Percentiles rank a stretch among this genome's conserved stretches.
Conservation (phyloP, 2,888 invertebrate species). For the Malthinus seriepunctatus region DNA sequence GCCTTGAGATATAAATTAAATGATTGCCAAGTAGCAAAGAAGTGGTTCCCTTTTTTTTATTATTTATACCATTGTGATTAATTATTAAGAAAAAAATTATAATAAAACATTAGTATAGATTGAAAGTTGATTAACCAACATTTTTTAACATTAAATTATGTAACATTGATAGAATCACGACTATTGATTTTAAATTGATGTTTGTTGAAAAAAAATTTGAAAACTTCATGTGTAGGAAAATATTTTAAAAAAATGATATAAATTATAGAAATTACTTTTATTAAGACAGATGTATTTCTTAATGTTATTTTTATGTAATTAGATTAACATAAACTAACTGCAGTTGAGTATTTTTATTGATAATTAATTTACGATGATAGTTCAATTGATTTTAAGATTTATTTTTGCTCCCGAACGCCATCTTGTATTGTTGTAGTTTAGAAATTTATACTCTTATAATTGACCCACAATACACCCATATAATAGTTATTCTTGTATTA, state of each 20-base stretch:
- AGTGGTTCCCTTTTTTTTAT: constrained; percentile 8
- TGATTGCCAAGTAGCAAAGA: constrained; percentile 7
- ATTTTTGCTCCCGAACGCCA: no score
- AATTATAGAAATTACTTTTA: constrained; percentile 7
- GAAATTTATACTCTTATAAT: no score
- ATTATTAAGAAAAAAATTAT: constrained; percentile 10
- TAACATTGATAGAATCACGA: no score
- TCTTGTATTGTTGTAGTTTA: no score
- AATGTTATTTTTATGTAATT: constrained; percentile 4
- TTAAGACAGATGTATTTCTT: constrained; percentile 5
- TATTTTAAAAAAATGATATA: neutral
- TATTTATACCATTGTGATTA: constrained; percentile 8
- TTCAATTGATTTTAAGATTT: neutral
- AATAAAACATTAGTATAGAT: constrained; percentile 1
- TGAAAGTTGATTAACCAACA: constrained; percentile 1
- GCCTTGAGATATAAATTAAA: constrained; percentile 19
- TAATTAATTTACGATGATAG: constrained; percentile 1
- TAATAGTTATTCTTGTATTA: no score
- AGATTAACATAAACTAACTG: constrained; percentile 10
- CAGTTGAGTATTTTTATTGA: constrained; percentile 3
- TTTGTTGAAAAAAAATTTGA: no score
- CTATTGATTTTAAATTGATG: no score
- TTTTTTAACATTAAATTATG: neutral
- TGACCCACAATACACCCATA: no score
- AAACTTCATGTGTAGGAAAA: no score